These are phyloP conservation scores for Pantala flavescens DNA, from an alignment of 1,140 invertebrate species.

Conservation along the genomic window DNA sequence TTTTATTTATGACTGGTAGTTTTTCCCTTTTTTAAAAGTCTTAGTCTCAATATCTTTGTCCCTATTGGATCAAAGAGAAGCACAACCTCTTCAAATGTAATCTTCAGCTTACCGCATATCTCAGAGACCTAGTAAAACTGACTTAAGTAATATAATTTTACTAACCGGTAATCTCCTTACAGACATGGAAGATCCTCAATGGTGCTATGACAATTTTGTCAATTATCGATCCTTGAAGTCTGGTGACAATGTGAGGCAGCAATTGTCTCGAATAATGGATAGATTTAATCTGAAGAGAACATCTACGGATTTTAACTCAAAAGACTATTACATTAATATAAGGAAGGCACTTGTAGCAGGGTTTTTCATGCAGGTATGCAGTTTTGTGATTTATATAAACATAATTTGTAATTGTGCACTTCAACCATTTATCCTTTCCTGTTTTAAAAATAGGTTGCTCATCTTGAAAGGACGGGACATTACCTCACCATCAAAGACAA, in stretches of 20 bases:
- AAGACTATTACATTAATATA: constrained; percentile 99
- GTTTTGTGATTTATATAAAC: not conserved
- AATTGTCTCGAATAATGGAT: constrained; percentile 78
- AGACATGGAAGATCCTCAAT: constrained; percentile 83
- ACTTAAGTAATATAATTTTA: no score
- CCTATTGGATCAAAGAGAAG: no score
- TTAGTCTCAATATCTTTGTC: no score
- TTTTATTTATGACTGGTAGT: no score
- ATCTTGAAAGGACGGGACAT: constrained; percentile 89
- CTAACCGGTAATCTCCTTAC: not conserved
- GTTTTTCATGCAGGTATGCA: constrained; percentile 95
- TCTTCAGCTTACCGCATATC: not conserved
- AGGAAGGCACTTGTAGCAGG: constrained; percentile 94
- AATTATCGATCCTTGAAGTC: constrained; percentile 97
- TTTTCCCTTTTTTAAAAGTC: no score
- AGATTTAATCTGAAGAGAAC: constrained; percentile 86
- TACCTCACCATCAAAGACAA: constrained; percentile 99
- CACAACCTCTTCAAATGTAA: no score
- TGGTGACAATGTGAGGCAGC: constrained; percentile 74
- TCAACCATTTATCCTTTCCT: constrained; percentile 14
- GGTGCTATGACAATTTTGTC: constrained; percentile 99
- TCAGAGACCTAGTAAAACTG: not conserved
- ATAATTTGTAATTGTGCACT: not conserved
- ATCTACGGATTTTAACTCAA: constrained; percentile 96
- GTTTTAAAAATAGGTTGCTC: constrained; percentile 60